phyloP scores from a whole-genome alignment of 2,888 invertebrate species.

The Tetragonula carbonaria region DNA sequence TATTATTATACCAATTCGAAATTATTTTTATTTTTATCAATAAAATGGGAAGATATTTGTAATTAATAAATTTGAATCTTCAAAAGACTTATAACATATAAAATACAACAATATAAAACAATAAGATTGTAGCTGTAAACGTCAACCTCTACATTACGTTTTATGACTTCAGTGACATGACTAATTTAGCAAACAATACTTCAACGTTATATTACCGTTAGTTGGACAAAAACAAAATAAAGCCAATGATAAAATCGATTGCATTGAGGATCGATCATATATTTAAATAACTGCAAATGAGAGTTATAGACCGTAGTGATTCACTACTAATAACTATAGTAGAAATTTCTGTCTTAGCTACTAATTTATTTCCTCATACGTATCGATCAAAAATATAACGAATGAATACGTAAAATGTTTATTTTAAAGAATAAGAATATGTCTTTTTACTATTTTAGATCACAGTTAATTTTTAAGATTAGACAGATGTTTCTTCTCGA shows the following conservation, averaged over 20 bases:
- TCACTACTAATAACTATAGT: slow-evolving; percentile 30
- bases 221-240: slow-evolving; percentile 32
- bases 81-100: slow-evolving; percentile 20
- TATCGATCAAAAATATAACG: slow-evolving; percentile 52
- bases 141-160: slow-evolving; percentile 24
- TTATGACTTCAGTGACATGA: slow-evolving; percentile 1
- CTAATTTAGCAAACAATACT: slow-evolving; percentile 21
- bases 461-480: slow-evolving; percentile 62
- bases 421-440: slow-evolving; percentile 43
- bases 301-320: background rate
- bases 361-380: slow-evolving; percentile 55
- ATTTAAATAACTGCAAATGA: background rate
- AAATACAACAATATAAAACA: slow-evolving; percentile 40
- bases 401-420: slow-evolving; percentile 40
- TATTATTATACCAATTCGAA: background rate
- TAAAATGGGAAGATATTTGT: background rate
- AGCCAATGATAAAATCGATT: slow-evolving; percentile 15
- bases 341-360: slow-evolving; percentile 38
- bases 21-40: background rate
- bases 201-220: slow-evolving; percentile 36
- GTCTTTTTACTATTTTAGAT: slow-evolving; percentile 50
- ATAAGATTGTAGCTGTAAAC: background rate
- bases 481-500: slow-evolving; percentile 26
- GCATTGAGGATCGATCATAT: background rate
- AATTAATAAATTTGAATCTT: background rate